A percentile compares a stretch with the other conserved stretches of the same genome.
Conservation (phyloP, 92 coral and sea anemone genomes). For the Paramuricea clavata region DNA sequence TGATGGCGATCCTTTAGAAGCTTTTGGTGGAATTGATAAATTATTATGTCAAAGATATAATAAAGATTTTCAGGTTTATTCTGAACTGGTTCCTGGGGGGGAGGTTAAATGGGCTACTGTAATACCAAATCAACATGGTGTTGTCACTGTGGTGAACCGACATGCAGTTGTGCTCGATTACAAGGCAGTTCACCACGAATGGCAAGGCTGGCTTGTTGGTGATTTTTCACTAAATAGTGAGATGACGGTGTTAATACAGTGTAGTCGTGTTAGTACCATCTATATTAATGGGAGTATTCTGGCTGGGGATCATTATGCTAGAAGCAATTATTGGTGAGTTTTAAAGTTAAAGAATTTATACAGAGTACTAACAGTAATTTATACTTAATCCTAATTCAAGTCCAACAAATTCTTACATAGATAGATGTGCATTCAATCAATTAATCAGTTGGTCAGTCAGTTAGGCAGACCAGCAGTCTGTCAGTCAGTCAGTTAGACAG, state of each 20-base stretch:
- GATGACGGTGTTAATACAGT: constrained; percentile 73
- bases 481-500: too few species aligned
- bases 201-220: constrained; percentile 97
- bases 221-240: constrained; percentile 88
- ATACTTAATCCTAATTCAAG: too few species aligned
- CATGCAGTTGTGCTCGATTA: constrained; percentile 80
- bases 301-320: constrained; percentile 86
- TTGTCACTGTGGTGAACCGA: constrained; percentile 78
- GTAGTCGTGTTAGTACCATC: constrained; percentile 81
- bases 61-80: constrained; percentile 68
- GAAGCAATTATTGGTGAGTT: constrained; percentile 87
- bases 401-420: too few species aligned
- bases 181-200: constrained; percentile 85
- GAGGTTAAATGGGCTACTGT: constrained; percentile 78
- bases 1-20: constrained; percentile 97
- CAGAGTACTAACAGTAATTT: too few species aligned
- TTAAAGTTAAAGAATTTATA: background rate
- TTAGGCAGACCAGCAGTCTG: too few species aligned
- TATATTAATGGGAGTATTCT: constrained; percentile 77
- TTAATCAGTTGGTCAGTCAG: too few species aligned
- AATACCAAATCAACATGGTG: constrained; percentile 56
- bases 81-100: constrained; percentile 81
- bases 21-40: constrained; percentile 86
- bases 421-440: too few species aligned
- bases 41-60: constrained; percentile 77